A percentile compares a stretch with the other conserved stretches of the same genome.
Conservation (phyloP, 2,888 invertebrate genomes). For the Crematogaster levior region DNA sequence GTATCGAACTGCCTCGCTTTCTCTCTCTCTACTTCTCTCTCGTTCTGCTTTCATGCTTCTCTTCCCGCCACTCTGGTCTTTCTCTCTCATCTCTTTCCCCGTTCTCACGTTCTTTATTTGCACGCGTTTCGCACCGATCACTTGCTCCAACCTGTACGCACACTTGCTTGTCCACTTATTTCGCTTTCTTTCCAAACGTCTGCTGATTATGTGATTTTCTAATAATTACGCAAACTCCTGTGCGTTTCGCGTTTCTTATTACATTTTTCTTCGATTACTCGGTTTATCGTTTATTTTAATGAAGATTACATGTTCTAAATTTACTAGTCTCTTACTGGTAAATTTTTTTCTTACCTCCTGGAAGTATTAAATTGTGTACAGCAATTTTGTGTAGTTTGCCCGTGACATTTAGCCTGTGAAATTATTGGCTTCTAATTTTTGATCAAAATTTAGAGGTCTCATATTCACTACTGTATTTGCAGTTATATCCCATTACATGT, state of each 20-base stretch:
- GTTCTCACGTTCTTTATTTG: constrained; percentile 49
- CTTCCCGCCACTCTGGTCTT: not conserved
- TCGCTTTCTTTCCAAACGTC: constrained; percentile 22
- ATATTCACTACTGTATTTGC: not conserved
- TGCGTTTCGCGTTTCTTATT: not conserved
- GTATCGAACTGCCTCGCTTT: constrained; percentile 49
- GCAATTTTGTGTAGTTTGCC: not conserved
- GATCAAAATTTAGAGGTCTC: not conserved
- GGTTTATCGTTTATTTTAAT: constrained; percentile 1
- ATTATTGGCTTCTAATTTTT: constrained; percentile 4
- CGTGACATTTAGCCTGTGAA: not conserved
- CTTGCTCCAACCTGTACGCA: constrained; percentile 17
- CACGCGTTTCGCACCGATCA: constrained; percentile 39
- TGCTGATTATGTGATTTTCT: constrained; percentile 14
- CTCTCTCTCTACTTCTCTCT: constrained; percentile 36
- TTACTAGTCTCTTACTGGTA: not conserved
- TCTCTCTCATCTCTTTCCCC: not conserved
- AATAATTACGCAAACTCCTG: constrained; percentile 11
- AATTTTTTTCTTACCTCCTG: not conserved
- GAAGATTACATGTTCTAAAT: constrained; percentile 13
- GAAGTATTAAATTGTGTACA: not conserved
- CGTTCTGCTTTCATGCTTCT: constrained; percentile 20
- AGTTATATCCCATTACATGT: not conserved
- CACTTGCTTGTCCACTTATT: not conserved
- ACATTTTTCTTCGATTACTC: constrained; percentile 9